Evolutionary conservation across 2,888 invertebrate species (phyloP), one percentile per base, ranked within the genome.

Genomic region (Drosophila maculinotata): DNA sequence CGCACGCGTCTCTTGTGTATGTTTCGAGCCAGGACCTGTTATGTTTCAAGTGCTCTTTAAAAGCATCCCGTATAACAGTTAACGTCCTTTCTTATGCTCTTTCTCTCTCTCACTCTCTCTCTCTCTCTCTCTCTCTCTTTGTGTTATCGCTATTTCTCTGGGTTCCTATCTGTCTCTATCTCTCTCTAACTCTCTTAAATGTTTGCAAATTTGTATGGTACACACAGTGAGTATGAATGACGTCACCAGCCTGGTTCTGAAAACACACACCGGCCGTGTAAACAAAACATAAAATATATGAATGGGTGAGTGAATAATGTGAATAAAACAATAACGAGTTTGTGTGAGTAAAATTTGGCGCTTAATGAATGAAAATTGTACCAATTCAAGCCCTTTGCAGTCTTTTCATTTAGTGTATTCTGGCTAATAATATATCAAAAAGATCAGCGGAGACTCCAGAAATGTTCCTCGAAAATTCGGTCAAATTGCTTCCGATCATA

Each of bases 281-380:
- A 81, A 81, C 80, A 81, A 81, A 81, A 79, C 83, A 81, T 76
- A 74, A 79, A 76, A 81, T 74, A 74, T 56, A 52, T 60, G 33
- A 59, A 66, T 57, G 73, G 48, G 36, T 28, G 57, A 62, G 56
- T 64, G 47, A 47, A 26, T 48, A 57, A 44, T 53, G 49, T 42
- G 68, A 25, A 44, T 54, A 47, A 52, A 53, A 69, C 47, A 52
- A 62, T 38, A 52, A 12, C 44, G 31, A 14, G 20, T 20, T 2
- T 47, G 17, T 57, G 23, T 33, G 26, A 64, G 56, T 47, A 36
- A 60, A 42, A 20, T 48, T 63, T 56, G 51, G 44, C 44, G 52
- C 53, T 72, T 73, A 69, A 82, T 84, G 82, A 84, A 84, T 78
- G 81, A 78, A 81, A 66, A 48, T 56, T 44, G 41, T 54, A 26